Base-by-base conservation (phyloP, 2,797 vertebrate genomes). In the Synanceia verrucosa region DNA sequence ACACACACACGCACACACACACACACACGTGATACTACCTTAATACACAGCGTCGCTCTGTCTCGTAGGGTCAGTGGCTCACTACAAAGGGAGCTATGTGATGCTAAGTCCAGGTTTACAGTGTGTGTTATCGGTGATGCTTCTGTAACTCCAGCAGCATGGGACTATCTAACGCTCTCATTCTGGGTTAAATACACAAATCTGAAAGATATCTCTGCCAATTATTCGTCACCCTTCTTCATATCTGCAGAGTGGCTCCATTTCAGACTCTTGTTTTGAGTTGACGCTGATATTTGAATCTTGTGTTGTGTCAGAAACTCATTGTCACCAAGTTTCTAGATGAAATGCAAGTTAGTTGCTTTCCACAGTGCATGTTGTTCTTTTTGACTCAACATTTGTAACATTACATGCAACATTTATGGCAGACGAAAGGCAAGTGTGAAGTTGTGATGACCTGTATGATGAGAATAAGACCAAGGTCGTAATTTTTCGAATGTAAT, bases 91-190 rank as follows among this genome's bases (percentile, higher is more conserved):
- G 34, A 81, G 65, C 63, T 57, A 13, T n/a, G 24, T 61, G 78
- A 79, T 84, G 78, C 84, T 79, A 84, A 86, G 78, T 84, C 36
- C 73, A 77, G 71, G 61, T 74, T 73, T 81, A 68, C 73, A 51
- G 26, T 53, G 62, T 65, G 33, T 47, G 56, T 72, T 67, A 16
- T 63, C 33, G 61, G 34, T 50, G 57, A 57, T 2, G 16, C 48
- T 50, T 48, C 23, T 33, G 39, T 2, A 18, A 37, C 21, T 19
- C 31, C 23, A 46, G 21, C n/a, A n/a, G 10, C 39, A 44, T 43
- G 41, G 19, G 7, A 9, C 10, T 43, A 9, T 36, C 11, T 2
- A 28, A 43, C 41, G 24, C 24, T 29, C 4, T 14, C 33, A 26
- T 11, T 19, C 19, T 2, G 4, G 4, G 12, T 34, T 18, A 6